phyloP scores from a whole-genome alignment of 2,888 invertebrate species.

The Tortricodes alternella region DNA sequence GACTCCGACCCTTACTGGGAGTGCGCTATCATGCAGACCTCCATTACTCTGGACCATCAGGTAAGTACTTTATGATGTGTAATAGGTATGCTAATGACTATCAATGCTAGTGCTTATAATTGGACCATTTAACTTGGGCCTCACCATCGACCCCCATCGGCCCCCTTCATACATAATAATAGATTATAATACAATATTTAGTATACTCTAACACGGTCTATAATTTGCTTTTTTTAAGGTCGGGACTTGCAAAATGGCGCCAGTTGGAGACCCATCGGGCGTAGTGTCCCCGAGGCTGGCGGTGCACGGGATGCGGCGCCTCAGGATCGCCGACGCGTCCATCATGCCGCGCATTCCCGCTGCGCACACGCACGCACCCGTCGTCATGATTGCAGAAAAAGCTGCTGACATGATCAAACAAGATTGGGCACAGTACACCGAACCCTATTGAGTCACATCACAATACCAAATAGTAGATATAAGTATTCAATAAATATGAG shows the following conservation, averaged over 20 bases:
- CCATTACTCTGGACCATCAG: conserved; percentile 88
- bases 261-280: conserved; percentile 80
- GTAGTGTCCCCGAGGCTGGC: conserved; percentile 84
- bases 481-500: neutral
- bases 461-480: conserved; percentile 18
- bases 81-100: neutral
- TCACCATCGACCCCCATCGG: no score
- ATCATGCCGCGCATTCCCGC: conserved; percentile 81
- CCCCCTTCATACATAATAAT: no score
- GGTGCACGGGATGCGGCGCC: conserved; percentile 66
- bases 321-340: conserved; percentile 80
- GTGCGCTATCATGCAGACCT: conserved; percentile 87
- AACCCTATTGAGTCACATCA: neutral
- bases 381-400: conserved; percentile 82
- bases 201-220: no score
- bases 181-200: no score
- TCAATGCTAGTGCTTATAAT: neutral
- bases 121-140: no score
- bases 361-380: conserved; percentile 79
- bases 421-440: conserved; percentile 60
- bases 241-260: conserved; percentile 89
- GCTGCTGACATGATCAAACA: conserved; percentile 78
- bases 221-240: conserved; percentile 77
- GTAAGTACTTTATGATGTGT: conserved; percentile 54
- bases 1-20: conserved; percentile 88